Base-by-base conservation (phyloP, 2,797 vertebrate species). In the Myripristis jacobus region DNA sequence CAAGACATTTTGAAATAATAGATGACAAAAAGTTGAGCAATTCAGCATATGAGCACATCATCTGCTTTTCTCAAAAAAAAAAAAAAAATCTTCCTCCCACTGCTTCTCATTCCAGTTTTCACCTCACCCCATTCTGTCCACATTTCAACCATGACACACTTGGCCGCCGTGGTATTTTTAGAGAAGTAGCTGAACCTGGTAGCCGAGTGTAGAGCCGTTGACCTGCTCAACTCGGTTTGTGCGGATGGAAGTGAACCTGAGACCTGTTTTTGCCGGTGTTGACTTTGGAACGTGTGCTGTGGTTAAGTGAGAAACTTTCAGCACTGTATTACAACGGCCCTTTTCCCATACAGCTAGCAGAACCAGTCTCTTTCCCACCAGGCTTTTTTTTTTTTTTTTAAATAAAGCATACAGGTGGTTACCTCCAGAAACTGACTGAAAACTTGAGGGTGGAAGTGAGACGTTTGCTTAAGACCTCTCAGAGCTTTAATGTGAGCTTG, bases 251-350 rank as follows among this genome's bases (percentile, higher is more conserved):
- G 56, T 77, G 75, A 90, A 90, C 59, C 75, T 48, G 61, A 67
- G 73, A 65, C 75, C 66, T 54, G 51, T 64, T 80, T 62, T 43
- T 4, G 48, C 75, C 9, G 3, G 27, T 89, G 82, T 89, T 91
- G 84, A 86, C 77, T 88, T 90, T 91, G 84, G 86, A 83, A 31
- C 12, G 6, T 2, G 51, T 18, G 1, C 53, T 34, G 72, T 34
- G 79, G 71, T 77, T 82, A 56, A 70, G 73, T 7, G 48, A 61
- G 18, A 31, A 72, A 72, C 57, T 53, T 71, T 77, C 47, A 73
- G 67, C 19, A 5, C 55, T 4, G 6, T 36, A 18, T 82, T 48
- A 80, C 77, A 51, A 3, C 12, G 18, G 51, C 22, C 64, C 70
- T 57, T 57, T 70, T 64, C 80, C 78, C 72, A 24, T 57, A 67